Evolutionary conservation across 2,113 vertebrate genomes (phyloP).

Genomic region (Aphelocoma coerulescens): DNA sequence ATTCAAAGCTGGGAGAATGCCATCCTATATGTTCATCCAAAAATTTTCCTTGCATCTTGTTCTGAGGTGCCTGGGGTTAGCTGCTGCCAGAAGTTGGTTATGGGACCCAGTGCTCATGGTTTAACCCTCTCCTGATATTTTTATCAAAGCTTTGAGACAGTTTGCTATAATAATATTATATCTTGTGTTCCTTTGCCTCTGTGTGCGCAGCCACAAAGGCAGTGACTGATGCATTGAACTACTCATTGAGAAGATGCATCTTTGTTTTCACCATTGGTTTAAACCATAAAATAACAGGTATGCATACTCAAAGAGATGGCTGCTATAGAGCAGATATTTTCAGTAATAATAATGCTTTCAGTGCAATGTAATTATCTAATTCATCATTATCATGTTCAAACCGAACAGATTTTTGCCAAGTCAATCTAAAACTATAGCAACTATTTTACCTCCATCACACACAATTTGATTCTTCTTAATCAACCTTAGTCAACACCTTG

Average conservation of each 20-base stretch:
- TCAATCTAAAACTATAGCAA: background rate
- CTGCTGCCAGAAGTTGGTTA: background rate
- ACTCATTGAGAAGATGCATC: background rate
- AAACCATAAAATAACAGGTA: background rate
- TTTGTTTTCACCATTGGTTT: background rate
- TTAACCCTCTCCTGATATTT: background rate
- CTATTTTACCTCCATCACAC: background rate
- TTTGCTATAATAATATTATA: background rate
- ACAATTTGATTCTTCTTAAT: background rate
- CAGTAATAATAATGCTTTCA: background rate
- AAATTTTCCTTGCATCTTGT: background rate
- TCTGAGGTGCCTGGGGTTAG: background rate
- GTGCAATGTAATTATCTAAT: background rate
- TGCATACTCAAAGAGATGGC: background rate
- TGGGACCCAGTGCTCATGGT: background rate
- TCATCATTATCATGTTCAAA: background rate
- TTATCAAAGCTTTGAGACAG: background rate
- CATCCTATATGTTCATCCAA: background rate
- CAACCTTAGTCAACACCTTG: background rate
- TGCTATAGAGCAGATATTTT: background rate
- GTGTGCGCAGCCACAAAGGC: background rate
- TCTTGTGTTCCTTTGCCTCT: background rate
- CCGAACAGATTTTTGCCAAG: background rate
- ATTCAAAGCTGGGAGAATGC: accelerated
- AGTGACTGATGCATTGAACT: background rate